Evolutionary conservation across 2,888 invertebrate genomes (phyloP).

Genomic region (Sphaerophoria rueppellii): DNA sequence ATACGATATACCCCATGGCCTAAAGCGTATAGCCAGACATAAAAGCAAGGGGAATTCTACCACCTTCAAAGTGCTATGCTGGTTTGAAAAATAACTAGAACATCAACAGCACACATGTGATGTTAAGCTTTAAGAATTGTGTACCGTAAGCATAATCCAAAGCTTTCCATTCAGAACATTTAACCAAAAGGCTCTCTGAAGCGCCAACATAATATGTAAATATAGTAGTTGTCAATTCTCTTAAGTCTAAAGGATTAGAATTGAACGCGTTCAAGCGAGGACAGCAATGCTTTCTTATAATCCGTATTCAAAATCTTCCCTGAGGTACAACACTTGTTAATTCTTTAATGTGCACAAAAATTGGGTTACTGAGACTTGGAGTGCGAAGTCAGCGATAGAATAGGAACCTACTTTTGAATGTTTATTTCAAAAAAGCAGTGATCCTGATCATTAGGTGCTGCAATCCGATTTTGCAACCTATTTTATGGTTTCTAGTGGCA

Average conservation of each 20-base stretch:
- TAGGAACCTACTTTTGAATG: conserved; percentile 22
- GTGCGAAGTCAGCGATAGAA: conserved; percentile 3
- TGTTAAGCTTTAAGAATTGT: conserved; percentile 21
- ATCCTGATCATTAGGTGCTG: conserved; percentile 41
- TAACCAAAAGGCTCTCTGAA: conserved; percentile 34
- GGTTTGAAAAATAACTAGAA: conserved; percentile 23
- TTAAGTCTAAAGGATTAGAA: conserved; percentile 45
- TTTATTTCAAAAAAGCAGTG: conserved; percentile 25
- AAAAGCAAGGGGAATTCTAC: background rate
- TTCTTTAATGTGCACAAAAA: conserved; percentile 23
- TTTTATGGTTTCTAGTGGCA: conserved; percentile 50
- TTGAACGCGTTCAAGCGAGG: background rate
- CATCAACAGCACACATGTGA: conserved; percentile 18
- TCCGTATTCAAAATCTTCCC: conserved; percentile 31
- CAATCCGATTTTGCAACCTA: conserved; percentile 55
- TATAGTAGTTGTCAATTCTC: conserved; percentile 29
- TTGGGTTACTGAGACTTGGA: conserved; percentile 40
- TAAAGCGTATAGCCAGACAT: background rate
- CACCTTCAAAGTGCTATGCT: background rate
- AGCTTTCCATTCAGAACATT: conserved; percentile 30
- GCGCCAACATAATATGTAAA: background rate
- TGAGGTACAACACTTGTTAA: conserved; percentile 14
- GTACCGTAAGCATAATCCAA: conserved; percentile 24
- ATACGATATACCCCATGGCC: conserved; percentile 2
- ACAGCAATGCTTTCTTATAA: conserved; percentile 43